Base-by-base conservation (phyloP, 2,797 vertebrate species). In the Mallotus villosus region DNA sequence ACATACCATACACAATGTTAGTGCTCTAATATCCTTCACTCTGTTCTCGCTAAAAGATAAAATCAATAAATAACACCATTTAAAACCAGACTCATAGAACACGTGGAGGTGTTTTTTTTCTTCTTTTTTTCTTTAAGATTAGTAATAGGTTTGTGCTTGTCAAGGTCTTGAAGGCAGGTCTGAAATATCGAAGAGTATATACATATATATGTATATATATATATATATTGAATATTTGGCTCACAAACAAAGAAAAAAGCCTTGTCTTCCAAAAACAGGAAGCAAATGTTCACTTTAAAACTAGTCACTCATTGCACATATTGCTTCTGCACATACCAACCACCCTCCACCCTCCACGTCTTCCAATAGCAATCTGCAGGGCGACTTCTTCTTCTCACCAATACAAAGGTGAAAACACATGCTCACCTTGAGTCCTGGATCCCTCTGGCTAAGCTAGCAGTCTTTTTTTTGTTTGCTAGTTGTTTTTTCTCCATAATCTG, bases 101-200 rank as follows among this genome's bases (percentile, higher is more conserved):
- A 90, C 85, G 85, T 88, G 86, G 80, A 92, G 89, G 82, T 82
- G 80, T 90, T 62, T 69, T 74, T 71, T 57, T 9, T 46, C 71
- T 71, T 58, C 0, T 14, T 46, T 66, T 65, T 60, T 70, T 75
- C 87, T 85, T 88, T 78, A 91, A 89, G 87, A 87, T 92, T 90
- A 92, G 86, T 92, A 91, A 92, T 89, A 92, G 89, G 89, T 93
- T 94, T 94, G 94, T 94, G 94, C 94, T 94, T 94, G 92, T 94
- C 92, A 93, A 92, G 91, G 90, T 94, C 91, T 91, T 92, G 87
- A 94, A 94, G 93, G 94, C 93, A 94, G 90, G 93, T 93, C 90
- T 92, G 90, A 92, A 91, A 91, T 92, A 84, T 90, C 90, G 84
- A 90, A 93, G 91, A 93, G 92, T 90, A 91, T 89, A 88, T 88